These are phyloP conservation scores for Chymomyza caudatula DNA, from an alignment of 2,888 invertebrate genomes.

Conservation along the genomic window DNA sequence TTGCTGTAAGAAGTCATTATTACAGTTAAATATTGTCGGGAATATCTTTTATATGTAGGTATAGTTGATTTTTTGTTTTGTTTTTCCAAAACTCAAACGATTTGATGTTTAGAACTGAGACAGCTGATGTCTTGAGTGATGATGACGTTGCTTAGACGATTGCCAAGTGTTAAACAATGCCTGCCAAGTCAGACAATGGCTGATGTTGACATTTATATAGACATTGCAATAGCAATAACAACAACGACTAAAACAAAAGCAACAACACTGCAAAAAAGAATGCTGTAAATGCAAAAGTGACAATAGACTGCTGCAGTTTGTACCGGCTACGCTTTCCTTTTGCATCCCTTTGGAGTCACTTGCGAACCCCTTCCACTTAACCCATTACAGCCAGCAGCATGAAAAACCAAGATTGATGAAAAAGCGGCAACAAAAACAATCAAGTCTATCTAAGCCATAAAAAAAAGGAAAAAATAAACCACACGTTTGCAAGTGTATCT, in stretches of 20 bases:
- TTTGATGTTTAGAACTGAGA: neutral
- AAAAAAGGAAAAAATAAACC: conserved; percentile 12
- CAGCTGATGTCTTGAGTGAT: neutral
- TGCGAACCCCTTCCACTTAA: conserved; percentile 12
- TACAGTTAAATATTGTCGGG: too few relatives aligned
- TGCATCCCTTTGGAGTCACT: neutral
- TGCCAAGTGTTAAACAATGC: conserved; percentile 32
- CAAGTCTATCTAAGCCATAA: conserved; percentile 55
- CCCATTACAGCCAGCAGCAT: conserved; percentile 42
- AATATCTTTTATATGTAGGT: neutral
- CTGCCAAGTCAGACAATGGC: conserved; percentile 55
- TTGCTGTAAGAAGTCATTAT: too few relatives aligned
- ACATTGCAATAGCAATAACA: conserved; percentile 46
- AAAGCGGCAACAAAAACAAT: conserved; percentile 60
- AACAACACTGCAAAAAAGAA: conserved; percentile 20
- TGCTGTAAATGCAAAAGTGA: conserved; percentile 34
- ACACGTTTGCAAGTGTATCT: conserved; percentile 21
- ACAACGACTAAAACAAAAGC: conserved; percentile 12
- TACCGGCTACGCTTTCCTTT: conserved; percentile 15
- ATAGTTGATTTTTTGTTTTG: too few relatives aligned
- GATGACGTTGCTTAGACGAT: neutral
- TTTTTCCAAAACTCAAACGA: neutral
- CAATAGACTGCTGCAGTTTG: conserved; percentile 38
- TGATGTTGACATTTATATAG: conserved; percentile 69
- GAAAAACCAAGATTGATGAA: conserved; percentile 66